These are phyloP conservation scores for Pyrrhosoma nymphula DNA, from an alignment of 2,888 invertebrate genomes.

Conservation along the genomic window DNA sequence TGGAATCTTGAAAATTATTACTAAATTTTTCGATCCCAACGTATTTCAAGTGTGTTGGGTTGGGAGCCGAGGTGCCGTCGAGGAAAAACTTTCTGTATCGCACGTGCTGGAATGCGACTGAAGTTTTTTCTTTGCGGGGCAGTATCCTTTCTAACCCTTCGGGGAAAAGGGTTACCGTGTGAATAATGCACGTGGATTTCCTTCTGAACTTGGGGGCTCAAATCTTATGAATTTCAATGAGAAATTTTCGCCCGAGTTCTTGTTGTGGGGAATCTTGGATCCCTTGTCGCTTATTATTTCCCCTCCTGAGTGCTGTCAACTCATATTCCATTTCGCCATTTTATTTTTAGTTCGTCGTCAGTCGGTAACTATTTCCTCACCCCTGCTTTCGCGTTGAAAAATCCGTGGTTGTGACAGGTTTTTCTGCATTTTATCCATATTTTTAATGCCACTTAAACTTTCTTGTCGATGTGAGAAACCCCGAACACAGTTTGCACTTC, in stretches of 20 bases:
- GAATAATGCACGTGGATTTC: conserved; percentile 9
- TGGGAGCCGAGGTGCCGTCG: neutral
- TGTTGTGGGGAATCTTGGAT: neutral
- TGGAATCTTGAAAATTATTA: neutral
- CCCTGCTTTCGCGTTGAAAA: neutral
- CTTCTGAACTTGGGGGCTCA: neutral
- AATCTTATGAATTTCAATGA: conserved; percentile 32
- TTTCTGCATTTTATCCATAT: neutral
- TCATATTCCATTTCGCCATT: neutral
- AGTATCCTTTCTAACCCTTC: neutral
- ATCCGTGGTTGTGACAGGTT: neutral
- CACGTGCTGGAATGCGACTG: neutral
- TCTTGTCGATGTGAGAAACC: neutral
- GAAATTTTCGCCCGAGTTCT: neutral
- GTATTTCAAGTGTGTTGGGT: neutral
- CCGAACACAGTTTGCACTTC: neutral
- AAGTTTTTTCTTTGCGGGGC: neutral
- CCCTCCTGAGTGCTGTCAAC: neutral
- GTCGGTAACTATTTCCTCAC: neutral
- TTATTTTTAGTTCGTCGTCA: neutral
- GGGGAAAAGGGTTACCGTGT: neutral
- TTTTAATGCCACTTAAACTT: neutral
- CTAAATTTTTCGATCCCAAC: neutral
- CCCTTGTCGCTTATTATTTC: conserved; percentile 28
- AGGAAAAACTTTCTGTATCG: neutral